Evolutionary conservation across 2,113 vertebrate genomes (phyloP).

Genomic region (Paedocypris sp.): DNA sequence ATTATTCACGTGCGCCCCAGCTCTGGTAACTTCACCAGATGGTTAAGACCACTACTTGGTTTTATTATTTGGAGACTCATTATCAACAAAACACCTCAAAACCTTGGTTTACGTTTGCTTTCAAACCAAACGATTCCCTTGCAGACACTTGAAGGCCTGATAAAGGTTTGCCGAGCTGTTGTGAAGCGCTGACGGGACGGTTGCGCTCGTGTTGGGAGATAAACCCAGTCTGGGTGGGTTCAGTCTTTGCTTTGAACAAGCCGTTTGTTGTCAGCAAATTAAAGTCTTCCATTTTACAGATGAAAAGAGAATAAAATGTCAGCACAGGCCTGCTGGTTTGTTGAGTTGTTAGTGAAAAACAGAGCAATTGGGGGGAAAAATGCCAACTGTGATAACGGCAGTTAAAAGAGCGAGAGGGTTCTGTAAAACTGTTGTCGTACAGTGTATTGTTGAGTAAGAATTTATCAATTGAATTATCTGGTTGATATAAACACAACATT

Average conservation of each 20-base stretch:
- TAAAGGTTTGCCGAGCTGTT: not conserved
- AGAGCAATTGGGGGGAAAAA: not conserved
- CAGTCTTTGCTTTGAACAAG: constrained; percentile 29
- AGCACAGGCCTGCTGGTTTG: constrained; percentile 25
- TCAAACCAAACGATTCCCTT: not conserved
- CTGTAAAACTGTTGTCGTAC: too few relatives aligned
- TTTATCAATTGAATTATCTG: too few relatives aligned
- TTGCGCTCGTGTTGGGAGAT: constrained; percentile 8
- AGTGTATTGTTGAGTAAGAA: too few relatives aligned
- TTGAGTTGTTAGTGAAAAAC: not conserved
- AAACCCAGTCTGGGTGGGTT: constrained; percentile 7
- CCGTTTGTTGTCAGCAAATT: constrained; percentile 18
- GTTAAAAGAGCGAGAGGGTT: too few relatives aligned
- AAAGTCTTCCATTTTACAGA: constrained; percentile 21
- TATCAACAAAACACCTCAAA: too few relatives aligned
- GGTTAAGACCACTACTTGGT: too few relatives aligned
- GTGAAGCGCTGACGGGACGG: not conserved
- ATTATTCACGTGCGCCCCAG: too few relatives aligned
- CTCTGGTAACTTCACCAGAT: too few relatives aligned
- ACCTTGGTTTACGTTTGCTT: not conserved
- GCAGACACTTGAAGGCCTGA: not conserved
- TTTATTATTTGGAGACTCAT: too few relatives aligned
- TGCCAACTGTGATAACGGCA: too few relatives aligned
- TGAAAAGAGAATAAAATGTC: constrained; percentile 35
- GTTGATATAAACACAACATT: too few relatives aligned